These are phyloP conservation scores for Isaurus tuberculatus DNA, from an alignment of 92 coral and sea anemone genomes.

Conservation along the genomic window DNA sequence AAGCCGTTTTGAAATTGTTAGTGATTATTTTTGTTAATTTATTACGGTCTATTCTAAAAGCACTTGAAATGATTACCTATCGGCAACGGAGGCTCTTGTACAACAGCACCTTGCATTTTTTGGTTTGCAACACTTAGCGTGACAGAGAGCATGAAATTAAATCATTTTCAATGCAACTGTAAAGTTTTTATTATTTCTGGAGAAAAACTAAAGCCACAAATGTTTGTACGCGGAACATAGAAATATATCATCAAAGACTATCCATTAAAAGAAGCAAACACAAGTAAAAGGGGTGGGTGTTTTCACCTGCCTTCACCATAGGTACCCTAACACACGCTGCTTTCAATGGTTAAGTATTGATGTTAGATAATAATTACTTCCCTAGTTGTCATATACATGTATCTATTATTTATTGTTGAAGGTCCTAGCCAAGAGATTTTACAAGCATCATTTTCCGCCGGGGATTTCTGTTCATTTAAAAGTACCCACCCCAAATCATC, in stretches of 20 bases:
- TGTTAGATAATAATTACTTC: conserved; percentile 8
- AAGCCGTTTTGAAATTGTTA: not conserved
- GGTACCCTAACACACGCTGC: conserved; percentile 12
- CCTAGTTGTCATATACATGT: conserved; percentile 10
- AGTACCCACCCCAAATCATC: conserved; percentile 7
- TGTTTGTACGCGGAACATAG: not conserved
- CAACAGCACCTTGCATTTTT: conserved; percentile 16
- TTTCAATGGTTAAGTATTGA: conserved; percentile 10
- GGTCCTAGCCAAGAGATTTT: conserved; percentile 27
- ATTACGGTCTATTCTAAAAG: conserved; percentile 13
- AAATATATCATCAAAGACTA: conserved; percentile 11
- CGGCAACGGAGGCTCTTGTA: conserved; percentile 15
- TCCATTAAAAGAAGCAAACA: not conserved
- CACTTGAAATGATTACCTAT: conserved; percentile 8
- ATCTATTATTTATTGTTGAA: conserved; percentile 12
- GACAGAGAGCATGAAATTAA: not conserved
- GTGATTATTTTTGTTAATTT: conserved; percentile 1
- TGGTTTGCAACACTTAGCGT: not conserved
- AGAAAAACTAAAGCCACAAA: not conserved
- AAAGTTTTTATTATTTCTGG: conserved; percentile 5
- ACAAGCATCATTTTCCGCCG: conserved; percentile 34
- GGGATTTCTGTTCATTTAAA: conserved; percentile 41
- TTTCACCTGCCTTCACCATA: conserved; percentile 19
- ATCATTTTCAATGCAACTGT: not conserved
- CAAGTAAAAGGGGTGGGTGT: not conserved